Conservation (phyloP, 2,797 vertebrate species). For the Hemitrygon akajei region DNA sequence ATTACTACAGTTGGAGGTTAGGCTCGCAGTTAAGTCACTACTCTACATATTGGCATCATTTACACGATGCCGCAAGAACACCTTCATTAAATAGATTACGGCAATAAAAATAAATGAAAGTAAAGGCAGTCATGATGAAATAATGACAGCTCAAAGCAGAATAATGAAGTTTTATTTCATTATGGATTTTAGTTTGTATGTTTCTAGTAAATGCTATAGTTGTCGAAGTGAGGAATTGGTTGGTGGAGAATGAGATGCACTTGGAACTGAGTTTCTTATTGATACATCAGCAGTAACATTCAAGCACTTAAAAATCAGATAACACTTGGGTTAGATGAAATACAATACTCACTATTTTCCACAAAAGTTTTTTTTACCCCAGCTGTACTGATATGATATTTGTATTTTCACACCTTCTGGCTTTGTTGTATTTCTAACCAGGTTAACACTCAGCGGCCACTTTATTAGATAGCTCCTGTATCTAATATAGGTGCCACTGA, state of each 20-base stretch:
- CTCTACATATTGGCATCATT: neutral
- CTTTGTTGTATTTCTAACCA: neutral
- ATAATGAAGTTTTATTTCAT: slow-evolving; percentile 24
- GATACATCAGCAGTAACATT: neutral
- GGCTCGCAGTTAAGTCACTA: too few species aligned
- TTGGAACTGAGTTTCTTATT: neutral
- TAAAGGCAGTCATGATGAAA: slow-evolving; percentile 9
- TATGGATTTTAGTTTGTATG: slow-evolving; percentile 1
- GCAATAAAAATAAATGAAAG: slow-evolving; percentile 32
- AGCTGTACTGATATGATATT: neutral
- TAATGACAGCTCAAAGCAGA: slow-evolving; percentile 26
- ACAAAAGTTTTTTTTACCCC: neutral
- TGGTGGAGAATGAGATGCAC: neutral
- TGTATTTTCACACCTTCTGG: neutral
- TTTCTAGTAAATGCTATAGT: neutral
- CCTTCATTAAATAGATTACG: slow-evolving; percentile 33
- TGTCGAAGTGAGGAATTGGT: neutral
- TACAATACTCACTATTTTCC: neutral
- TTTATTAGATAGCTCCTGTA: too few species aligned
- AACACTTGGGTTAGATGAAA: too few species aligned
- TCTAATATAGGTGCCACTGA: too few species aligned
- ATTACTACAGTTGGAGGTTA: neutral
- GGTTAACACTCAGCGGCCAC: too few species aligned
- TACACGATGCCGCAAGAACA: neutral
- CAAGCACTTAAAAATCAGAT: neutral